These are phyloP conservation scores for Brachionus manjavacas DNA, from an alignment of 1,140 invertebrate genomes.

Conservation along the genomic window DNA sequence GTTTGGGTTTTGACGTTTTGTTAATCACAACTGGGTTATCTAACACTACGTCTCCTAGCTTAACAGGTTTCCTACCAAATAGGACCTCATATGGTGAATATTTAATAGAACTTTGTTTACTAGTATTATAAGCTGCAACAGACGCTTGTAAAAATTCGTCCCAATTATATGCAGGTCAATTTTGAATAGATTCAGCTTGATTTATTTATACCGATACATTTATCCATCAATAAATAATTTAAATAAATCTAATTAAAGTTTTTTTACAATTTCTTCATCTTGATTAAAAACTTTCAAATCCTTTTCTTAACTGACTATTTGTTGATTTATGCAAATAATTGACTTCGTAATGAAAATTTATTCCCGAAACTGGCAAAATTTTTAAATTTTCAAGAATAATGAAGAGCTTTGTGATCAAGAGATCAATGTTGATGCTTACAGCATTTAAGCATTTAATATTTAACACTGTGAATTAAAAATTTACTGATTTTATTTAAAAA, in stretches of 20 bases:
- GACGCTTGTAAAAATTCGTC: conserved; percentile 31
- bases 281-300: neutral
- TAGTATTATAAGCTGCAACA: conserved; percentile 7
- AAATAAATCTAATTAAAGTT: neutral
- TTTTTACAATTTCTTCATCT: neutral
- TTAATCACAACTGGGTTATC: neutral
- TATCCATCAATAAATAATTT: neutral
- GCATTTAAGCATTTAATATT: too few species aligned
- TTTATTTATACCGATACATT: neutral
- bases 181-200: neutral
- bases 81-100: conserved; percentile 14
- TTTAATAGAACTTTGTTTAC: conserved; percentile 19
- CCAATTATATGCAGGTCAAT: conserved; percentile 40
- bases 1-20: neutral
- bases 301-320: too few species aligned
- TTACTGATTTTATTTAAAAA: too few species aligned
- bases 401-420: too few species aligned
- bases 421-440: too few species aligned
- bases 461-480: too few species aligned
- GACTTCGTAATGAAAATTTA: too few species aligned
- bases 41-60: neutral
- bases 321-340: too few species aligned
- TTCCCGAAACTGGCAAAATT: too few species aligned
- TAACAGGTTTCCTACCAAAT: neutral
- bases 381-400: too few species aligned